Evolutionary conservation across 64 coral and sea anemone genomes (phyloP), one percentile per base, ranked within the genome.

Genomic region (Stichodactyla mertensii): DNA sequence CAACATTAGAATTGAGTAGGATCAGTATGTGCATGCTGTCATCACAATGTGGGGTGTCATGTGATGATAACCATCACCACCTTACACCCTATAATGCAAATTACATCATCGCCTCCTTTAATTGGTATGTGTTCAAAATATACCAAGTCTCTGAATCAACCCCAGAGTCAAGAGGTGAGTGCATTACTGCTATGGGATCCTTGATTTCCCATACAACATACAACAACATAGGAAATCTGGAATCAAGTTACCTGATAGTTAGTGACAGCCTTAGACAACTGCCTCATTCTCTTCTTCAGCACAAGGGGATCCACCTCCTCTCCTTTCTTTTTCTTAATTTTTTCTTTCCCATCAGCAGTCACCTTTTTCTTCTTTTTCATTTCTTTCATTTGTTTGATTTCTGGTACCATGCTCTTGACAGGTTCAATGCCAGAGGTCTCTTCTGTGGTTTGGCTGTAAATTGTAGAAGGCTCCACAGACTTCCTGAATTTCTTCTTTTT

Each of bases 221-320:
- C 28, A 31, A 31, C 28, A 45, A 45, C 36, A 45, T 45, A 45
- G 36, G 36, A 45, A 45, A 45, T 45, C 36, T 45, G 36, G 36
- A 6, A 57, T 28, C 56, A 20, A 15, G 24, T 0, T 87, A 98
- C 95, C 92, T 98, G 95, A 70, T 98, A 98, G 10, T 78, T 89
- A 28, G 90, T 82, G 14, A 98, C 92, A 74, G 89, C 92, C 31
- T 98, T 92, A 16, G 89, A 94, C 15, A 98, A 59, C 53, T 95
- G 92, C 20, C 91, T 91, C 96, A 98, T 98, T 56, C 96, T 77
- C 67, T 98, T 98, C 51, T 89, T 86, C 84, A 98, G 54, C 11
- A 92, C 27, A 11, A 84, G 52, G 10, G 69, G 69, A 6, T 85
- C 51, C 11, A 9, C 84, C 55, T 77, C 93, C 6, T 88, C 86